Base-by-base conservation (phyloP, 2,888 invertebrate genomes). In the Campaea margaritaria region DNA sequence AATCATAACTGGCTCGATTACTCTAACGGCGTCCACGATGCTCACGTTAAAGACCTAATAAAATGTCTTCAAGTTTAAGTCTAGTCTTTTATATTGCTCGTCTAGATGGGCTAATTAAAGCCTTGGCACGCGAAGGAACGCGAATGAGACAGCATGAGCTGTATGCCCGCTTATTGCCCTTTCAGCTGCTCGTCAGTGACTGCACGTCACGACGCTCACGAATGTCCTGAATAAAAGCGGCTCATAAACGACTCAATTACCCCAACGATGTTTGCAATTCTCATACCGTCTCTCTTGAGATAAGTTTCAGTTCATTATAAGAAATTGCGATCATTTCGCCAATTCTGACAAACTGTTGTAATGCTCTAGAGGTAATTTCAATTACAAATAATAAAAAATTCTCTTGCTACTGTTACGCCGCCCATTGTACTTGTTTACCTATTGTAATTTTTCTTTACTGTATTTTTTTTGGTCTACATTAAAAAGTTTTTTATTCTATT, bases 51-150 rank as follows among this genome's bases (percentile, higher is more conserved):
- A 64, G 56, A 61, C 52, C 54, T 61, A 49, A 54, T 61, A 47
- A 61, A 56, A 67, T 52, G 53, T 51, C 36, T 50, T 53, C 49
- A 27, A 12, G 60, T 53, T 51, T 56, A 16, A 46, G 47, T 44
- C 47, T 61, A 46, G 45, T 31, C 62, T 61, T 42, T 47, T 14
- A 34, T 53, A 43, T 16, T 34, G 43, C 50, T 36, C 27, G 21
- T 36, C 45, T 71, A 11, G 15, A 68, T 70, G 69, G 76, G 79
- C 81, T 87, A 87, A 88, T 87, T 87, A 87, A 83, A 83, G 83
- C 70, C 68, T 69, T 68, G 73, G 73, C 77, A 74, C 73, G 70
- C 73, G 66, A 68, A 68, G 66, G 65, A 65, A 70, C 70, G 39
- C 50, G 56, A 48, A 51, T 58, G 71, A 66, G 67, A 70, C 53